Percentiles rank a stretch among this genome's conserved stretches.
phyloP scores from a whole-genome alignment of 1,140 invertebrate genomes.

The Lepidostoma basale region DNA sequence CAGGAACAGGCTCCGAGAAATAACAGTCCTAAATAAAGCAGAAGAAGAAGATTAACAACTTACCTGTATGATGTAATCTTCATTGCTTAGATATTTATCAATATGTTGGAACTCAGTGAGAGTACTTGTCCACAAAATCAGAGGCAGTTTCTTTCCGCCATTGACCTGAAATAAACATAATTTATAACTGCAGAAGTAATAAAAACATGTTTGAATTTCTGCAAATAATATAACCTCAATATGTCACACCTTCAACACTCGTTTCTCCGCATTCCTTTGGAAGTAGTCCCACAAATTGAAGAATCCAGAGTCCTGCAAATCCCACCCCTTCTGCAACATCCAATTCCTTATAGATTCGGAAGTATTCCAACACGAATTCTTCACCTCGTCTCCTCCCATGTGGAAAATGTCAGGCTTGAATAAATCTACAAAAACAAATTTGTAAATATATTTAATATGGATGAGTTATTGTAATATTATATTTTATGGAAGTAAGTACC shows the following conservation, averaged over 20 bases:
- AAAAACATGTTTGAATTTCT: not conserved
- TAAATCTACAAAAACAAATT: constrained; percentile 56
- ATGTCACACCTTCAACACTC: constrained; percentile 60
- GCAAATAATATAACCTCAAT: not conserved
- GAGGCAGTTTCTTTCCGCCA: constrained; percentile 63
- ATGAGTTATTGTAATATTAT: too few species aligned
- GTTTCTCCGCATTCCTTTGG: constrained; percentile 69
- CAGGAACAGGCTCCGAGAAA: too few species aligned
- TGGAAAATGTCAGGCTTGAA: constrained; percentile 82
- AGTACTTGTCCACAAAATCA: constrained; percentile 83
- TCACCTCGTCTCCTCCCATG: constrained; percentile 88
- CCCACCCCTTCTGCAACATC: constrained; percentile 70
- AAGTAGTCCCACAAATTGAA: constrained; percentile 79
- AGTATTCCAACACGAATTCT: constrained; percentile 78
- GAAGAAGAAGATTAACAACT: constrained; percentile 49
- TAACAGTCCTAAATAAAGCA: too few species aligned
- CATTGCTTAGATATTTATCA: constrained; percentile 70
- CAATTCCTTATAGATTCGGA: constrained; percentile 69
- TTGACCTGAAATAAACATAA: constrained; percentile 53
- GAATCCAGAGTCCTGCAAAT: constrained; percentile 66
- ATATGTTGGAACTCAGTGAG: constrained; percentile 72
- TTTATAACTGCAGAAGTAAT: constrained; percentile 29
- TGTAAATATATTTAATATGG: constrained; percentile 33
- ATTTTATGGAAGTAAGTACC: too few species aligned
- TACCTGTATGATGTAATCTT: constrained; percentile 79